phyloP scores from a whole-genome alignment of 2,888 invertebrate species.

The Ormia ochracea region DNA sequence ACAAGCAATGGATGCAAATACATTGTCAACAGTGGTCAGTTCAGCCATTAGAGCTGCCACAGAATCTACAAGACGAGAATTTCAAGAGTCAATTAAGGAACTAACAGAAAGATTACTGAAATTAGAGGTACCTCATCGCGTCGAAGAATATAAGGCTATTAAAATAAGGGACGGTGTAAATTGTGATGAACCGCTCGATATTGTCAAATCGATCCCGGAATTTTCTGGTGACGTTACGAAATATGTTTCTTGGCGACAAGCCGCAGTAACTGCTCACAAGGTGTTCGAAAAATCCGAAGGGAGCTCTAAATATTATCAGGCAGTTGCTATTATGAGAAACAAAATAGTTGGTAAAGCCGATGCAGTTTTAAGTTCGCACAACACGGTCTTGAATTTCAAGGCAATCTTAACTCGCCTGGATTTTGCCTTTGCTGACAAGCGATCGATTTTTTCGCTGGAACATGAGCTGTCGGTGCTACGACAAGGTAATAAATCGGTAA shows the following conservation, averaged over 20 bases:
- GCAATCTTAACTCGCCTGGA: too few species aligned
- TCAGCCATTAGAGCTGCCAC: not conserved
- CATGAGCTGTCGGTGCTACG: not conserved
- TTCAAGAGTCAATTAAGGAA: not conserved
- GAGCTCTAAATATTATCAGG: constrained; percentile 1
- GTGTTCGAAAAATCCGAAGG: constrained; percentile 2
- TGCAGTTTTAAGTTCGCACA: not conserved
- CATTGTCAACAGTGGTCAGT: too few species aligned
- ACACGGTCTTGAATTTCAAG: constrained; percentile 14
- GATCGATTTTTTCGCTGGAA: not conserved
- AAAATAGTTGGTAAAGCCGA: constrained; percentile 15
- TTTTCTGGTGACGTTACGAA: not conserved
- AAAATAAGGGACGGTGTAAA: not conserved
- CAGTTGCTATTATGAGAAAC: constrained; percentile 13
- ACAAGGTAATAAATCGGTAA: constrained; percentile 36
- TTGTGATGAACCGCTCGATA: constrained; percentile 11
- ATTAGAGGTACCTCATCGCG: not conserved
- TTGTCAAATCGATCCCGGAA: not conserved
- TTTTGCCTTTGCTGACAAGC: constrained; percentile 24
- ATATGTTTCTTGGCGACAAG: constrained; percentile 18
- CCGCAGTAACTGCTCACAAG: constrained; percentile 24
- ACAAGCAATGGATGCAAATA: too few species aligned
- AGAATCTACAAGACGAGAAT: not conserved
- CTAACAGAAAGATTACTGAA: not conserved
- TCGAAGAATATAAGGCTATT: not conserved